Percentiles rank a stretch among this genome's conserved stretches.
These are phyloP conservation scores for Anaspis maculata DNA, from an alignment of 2,888 invertebrate species.

Conservation along the genomic window DNA sequence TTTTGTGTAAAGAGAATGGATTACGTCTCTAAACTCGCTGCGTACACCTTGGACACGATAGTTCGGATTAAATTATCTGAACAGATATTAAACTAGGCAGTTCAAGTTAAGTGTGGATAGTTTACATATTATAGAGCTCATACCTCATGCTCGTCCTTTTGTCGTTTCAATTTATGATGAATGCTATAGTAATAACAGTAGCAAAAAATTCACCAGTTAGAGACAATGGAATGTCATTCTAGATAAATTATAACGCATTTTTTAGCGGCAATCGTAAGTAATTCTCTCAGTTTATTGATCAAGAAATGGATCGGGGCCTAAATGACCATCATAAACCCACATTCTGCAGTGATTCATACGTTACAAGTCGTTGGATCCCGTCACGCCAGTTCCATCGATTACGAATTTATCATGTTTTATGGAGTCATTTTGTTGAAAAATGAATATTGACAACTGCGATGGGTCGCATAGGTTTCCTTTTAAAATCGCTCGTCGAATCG, in stretches of 20 bases:
- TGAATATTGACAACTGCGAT: slow-evolving; percentile 38
- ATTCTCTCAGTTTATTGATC: slow-evolving; percentile 22
- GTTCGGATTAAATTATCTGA: no score
- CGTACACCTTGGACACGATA: no score
- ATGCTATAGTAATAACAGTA: no score
- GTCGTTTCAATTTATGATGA: no score
- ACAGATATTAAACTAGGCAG: no score
- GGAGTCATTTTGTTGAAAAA: slow-evolving; percentile 39
- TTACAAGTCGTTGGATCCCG: slow-evolving; percentile 35
- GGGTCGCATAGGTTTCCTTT: slow-evolving; percentile 18
- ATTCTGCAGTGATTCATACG: slow-evolving; percentile 32
- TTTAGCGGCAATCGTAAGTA: slow-evolving; percentile 17
- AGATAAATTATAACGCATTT: slow-evolving; percentile 12
- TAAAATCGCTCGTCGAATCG: slow-evolving; percentile 14
- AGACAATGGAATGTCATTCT: no score
- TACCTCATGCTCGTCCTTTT: no score
- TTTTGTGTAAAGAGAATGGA: no score
- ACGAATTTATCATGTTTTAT: slow-evolving; percentile 38
- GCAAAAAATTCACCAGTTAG: no score
- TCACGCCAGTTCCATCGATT: slow-evolving; percentile 31
- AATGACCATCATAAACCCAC: slow-evolving; percentile 31
- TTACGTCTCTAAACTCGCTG: no score
- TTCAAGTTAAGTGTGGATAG: no score
- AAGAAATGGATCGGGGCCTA: slow-evolving; percentile 22
- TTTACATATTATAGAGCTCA: no score